Evolutionary conservation across 2,113 vertebrate genomes (phyloP).

Genomic region (Ptilorrhoa leucosticta): DNA sequence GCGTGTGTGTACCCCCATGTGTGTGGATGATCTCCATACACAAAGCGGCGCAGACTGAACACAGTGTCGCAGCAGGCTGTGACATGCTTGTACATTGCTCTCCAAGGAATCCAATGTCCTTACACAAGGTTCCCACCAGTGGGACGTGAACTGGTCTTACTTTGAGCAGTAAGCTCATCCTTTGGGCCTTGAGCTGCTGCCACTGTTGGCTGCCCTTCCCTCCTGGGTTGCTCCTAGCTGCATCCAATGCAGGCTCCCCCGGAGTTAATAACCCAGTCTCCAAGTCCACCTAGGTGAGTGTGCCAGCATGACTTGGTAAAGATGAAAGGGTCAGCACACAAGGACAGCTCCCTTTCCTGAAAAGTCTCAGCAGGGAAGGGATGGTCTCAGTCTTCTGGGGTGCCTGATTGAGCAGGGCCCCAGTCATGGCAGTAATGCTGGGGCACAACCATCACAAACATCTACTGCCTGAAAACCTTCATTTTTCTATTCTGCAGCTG

Average conservation of each 20-base stretch:
- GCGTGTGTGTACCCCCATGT: fast-evolving
- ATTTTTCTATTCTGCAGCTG: neutral
- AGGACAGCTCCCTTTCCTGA: neutral
- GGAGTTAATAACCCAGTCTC: neutral
- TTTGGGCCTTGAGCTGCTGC: neutral
- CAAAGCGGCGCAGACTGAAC: neutral
- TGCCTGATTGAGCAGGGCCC: neutral
- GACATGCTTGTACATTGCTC: fast-evolving
- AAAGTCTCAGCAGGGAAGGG: neutral
- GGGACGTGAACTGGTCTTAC: fast-evolving
- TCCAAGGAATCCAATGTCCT: neutral
- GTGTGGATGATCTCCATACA: neutral
- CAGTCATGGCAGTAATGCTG: fast-evolving
- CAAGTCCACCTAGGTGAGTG: neutral
- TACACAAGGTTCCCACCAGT: neutral
- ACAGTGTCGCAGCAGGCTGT: fast-evolving
- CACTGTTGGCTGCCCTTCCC: neutral
- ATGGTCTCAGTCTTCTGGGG: neutral
- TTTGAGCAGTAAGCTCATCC: neutral
- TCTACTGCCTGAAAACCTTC: neutral
- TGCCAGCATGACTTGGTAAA: neutral
- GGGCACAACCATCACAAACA: neutral
- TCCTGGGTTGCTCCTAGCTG: neutral
- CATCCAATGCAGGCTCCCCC: neutral
- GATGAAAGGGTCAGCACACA: too few species aligned